These are phyloP conservation scores for Prietella phreatophila DNA, from an alignment of 2,113 vertebrate genomes.

Conservation along the genomic window DNA sequence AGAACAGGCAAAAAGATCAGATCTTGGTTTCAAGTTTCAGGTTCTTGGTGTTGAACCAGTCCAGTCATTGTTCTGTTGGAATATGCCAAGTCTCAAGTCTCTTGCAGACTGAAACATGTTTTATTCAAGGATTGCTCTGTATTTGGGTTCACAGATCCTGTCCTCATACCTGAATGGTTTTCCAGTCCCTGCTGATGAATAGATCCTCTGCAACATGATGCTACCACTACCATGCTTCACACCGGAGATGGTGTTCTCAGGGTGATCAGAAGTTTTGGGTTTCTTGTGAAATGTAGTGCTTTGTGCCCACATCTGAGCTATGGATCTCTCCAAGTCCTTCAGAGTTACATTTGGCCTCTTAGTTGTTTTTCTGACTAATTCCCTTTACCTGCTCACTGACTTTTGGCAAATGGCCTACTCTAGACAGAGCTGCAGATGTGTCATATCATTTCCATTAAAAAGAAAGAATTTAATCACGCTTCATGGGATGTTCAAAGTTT, in stretches of 20 bases:
- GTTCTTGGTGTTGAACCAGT: too few species aligned
- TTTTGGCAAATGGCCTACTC: neutral
- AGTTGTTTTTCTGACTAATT: too few species aligned
- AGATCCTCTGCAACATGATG: neutral
- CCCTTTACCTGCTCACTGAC: neutral
- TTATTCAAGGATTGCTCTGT: neutral
- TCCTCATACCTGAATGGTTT: neutral
- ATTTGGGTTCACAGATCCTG: neutral
- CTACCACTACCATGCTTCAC: neutral
- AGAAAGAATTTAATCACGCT: neutral
- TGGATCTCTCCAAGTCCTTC: neutral
- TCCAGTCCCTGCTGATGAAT: neutral
- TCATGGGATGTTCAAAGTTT: neutral
- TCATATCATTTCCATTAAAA: neutral
- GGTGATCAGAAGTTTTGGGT: neutral
- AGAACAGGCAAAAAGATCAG: neutral
- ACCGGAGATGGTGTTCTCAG: neutral
- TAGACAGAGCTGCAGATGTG: neutral
- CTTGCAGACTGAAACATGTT: neutral
- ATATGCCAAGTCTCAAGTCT: neutral
- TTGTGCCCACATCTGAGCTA: neutral
- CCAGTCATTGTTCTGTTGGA: neutral
- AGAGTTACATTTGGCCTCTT: neutral
- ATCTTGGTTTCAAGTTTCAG: neutral
- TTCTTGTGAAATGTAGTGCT: neutral